These are phyloP conservation scores for Mythimna ferrago DNA, from an alignment of 2,888 invertebrate genomes.

Conservation along the genomic window DNA sequence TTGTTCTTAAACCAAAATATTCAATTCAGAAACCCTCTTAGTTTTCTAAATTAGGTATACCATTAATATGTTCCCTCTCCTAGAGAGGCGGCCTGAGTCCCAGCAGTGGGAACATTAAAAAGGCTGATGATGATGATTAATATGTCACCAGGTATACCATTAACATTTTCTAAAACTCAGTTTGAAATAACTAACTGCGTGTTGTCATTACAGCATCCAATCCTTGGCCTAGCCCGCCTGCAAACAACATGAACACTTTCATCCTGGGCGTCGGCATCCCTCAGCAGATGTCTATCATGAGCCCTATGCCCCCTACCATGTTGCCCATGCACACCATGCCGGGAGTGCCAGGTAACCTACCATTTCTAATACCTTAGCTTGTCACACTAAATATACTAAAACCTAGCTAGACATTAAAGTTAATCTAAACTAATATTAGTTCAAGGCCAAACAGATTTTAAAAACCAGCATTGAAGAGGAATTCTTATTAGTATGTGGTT, in stretches of 20 bases:
- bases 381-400: neutral
- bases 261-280: slow-evolving; percentile 72
- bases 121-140: too few species aligned
- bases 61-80: neutral
- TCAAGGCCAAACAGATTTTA: too few species aligned
- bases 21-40: too few species aligned
- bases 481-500: too few species aligned
- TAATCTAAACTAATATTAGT: too few species aligned
- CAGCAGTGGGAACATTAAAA: too few species aligned
- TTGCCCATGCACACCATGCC: slow-evolving; percentile 68
- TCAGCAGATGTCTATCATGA: slow-evolving; percentile 74
- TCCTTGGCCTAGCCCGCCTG: slow-evolving; percentile 60
- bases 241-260: slow-evolving; percentile 70
- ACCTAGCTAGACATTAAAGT: neutral
- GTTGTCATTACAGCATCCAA: slow-evolving; percentile 49
- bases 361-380: slow-evolving; percentile 5
- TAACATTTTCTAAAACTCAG: neutral
- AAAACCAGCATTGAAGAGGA: too few species aligned
- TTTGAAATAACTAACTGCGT: neutral
- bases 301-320: slow-evolving; percentile 59
- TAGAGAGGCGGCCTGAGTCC: too few species aligned
- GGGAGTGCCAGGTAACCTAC: slow-evolving; percentile 67
- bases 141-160: neutral
- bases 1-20: too few species aligned
- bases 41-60: neutral